These are phyloP conservation scores for Paramuricea clavata DNA, from an alignment of 92 coral and sea anemone genomes.

Conservation along the genomic window DNA sequence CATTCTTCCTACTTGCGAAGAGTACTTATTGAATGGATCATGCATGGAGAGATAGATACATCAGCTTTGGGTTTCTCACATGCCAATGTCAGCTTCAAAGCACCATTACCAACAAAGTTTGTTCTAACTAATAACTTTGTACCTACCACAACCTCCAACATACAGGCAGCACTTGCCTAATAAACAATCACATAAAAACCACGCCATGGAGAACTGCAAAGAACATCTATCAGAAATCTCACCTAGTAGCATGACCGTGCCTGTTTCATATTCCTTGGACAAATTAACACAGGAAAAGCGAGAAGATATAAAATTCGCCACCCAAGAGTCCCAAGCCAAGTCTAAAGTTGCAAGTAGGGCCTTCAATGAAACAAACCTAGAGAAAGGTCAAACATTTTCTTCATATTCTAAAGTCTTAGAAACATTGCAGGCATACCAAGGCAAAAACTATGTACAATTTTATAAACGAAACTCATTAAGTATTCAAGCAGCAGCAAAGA, in stretches of 20 bases:
- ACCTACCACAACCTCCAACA: too few relatives aligned
- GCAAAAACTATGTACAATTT: constrained; percentile 6
- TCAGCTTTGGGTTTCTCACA: not conserved
- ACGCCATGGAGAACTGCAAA: not conserved
- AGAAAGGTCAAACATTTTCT: not conserved
- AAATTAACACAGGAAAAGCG: not conserved
- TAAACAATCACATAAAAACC: not conserved
- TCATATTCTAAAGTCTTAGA: not conserved
- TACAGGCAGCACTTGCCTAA: not conserved
- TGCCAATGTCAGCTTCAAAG: not conserved
- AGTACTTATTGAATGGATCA: constrained; percentile 59
- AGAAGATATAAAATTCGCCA: not conserved
- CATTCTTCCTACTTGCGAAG: constrained; percentile 57
- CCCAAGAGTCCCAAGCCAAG: not conserved
- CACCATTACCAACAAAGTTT: not conserved
- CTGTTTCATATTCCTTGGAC: not conserved
- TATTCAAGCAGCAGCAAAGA: constrained; percentile 19
- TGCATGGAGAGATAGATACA: not conserved
- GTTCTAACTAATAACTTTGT: not conserved
- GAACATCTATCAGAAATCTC: not conserved
- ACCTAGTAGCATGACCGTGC: not conserved
- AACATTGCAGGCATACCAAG: not conserved
- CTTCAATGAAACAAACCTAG: not conserved
- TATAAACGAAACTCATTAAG: constrained; percentile 13
- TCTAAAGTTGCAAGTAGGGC: not conserved